Percentiles rank a stretch among this genome's conserved stretches.
phyloP scores from a whole-genome alignment of 2,888 invertebrate genomes.

The Augiades crinisus region DNA sequence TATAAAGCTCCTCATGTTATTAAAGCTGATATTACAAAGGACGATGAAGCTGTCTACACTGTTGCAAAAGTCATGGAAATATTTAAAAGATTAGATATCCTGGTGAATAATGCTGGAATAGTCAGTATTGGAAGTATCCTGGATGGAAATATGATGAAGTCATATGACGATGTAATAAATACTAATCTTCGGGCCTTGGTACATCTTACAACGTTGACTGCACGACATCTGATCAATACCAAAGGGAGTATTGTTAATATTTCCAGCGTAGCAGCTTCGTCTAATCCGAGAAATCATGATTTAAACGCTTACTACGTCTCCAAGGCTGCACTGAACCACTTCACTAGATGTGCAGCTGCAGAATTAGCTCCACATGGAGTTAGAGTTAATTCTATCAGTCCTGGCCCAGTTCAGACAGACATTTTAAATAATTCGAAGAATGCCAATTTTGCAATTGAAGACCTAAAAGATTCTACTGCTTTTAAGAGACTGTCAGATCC shows the following conservation, averaged over 20 bases:
- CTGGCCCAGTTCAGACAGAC: constrained; percentile 41
- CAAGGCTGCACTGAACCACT: not conserved
- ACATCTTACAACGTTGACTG: constrained; percentile 38
- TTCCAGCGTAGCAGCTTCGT: constrained; percentile 37
- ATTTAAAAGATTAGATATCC: constrained; percentile 29
- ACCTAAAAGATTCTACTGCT: not conserved
- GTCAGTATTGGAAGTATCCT: constrained; percentile 18
- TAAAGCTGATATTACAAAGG: constrained; percentile 44
- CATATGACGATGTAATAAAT: constrained; percentile 41
- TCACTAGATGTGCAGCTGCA: not conserved
- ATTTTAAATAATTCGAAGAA: constrained; percentile 8
- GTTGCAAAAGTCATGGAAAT: not conserved
- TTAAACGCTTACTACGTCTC: not conserved
- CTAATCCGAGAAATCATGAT: not conserved
- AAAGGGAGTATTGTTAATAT: constrained; percentile 49
- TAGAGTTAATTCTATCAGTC: constrained; percentile 39
- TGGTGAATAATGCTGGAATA: constrained; percentile 37
- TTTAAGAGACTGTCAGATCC: not conserved
- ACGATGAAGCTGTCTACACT: constrained; percentile 34
- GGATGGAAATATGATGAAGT: constrained; percentile 28
- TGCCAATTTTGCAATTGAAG: not conserved
- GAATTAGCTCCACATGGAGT: constrained; percentile 40
- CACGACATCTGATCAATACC: constrained; percentile 39
- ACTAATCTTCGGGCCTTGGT: constrained; percentile 42
- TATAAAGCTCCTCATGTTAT: constrained; percentile 38